Evolutionary conservation across 2,113 vertebrate genomes (phyloP).

Genomic region (Macquaria ambigua): DNA sequence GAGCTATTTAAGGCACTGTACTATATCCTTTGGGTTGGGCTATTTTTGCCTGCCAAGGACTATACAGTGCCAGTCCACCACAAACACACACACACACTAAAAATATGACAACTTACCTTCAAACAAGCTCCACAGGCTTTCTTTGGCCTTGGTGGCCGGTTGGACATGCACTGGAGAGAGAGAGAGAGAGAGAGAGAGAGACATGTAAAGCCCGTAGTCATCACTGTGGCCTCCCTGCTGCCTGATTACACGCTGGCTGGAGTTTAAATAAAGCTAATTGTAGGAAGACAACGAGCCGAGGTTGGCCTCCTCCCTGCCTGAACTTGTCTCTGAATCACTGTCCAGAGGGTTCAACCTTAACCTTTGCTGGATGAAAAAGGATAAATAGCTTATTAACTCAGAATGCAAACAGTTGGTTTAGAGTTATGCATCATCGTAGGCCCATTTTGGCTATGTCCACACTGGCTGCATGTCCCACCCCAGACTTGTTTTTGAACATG

Average conservation of each 20-base stretch:
- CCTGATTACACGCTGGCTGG: slow-evolving; percentile 73
- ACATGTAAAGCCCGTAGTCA: slow-evolving; percentile 70
- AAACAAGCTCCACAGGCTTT: slow-evolving; percentile 85
- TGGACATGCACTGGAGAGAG: slow-evolving; percentile 80
- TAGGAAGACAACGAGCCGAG: slow-evolving; percentile 62
- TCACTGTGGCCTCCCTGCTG: slow-evolving; percentile 68
- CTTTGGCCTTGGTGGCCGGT: slow-evolving; percentile 75
- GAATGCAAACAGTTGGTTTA: background rate
- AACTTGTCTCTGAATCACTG: slow-evolving; percentile 50
- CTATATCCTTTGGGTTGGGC: slow-evolving; percentile 42
- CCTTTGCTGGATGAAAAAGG: background rate
- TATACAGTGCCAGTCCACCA: slow-evolving; percentile 32
- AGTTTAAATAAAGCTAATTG: slow-evolving; percentile 80
- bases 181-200: too few species aligned
- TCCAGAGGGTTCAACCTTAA: slow-evolving; percentile 22
- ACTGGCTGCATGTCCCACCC: too few species aligned
- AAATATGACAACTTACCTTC: slow-evolving; percentile 82
- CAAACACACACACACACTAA: slow-evolving; percentile 53
- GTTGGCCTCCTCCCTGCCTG: slow-evolving; percentile 63
- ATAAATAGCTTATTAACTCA: slow-evolving; percentile 12
- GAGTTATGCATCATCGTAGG: background rate
- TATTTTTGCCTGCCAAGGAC: slow-evolving; percentile 61
- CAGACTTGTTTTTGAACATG: too few species aligned
- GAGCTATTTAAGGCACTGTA: slow-evolving; percentile 53
- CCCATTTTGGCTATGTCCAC: background rate